Evolutionary conservation across 2,113 vertebrate genomes (phyloP), one percentile per base, ranked within the genome.

Genomic region (Tapirus terrestris): DNA sequence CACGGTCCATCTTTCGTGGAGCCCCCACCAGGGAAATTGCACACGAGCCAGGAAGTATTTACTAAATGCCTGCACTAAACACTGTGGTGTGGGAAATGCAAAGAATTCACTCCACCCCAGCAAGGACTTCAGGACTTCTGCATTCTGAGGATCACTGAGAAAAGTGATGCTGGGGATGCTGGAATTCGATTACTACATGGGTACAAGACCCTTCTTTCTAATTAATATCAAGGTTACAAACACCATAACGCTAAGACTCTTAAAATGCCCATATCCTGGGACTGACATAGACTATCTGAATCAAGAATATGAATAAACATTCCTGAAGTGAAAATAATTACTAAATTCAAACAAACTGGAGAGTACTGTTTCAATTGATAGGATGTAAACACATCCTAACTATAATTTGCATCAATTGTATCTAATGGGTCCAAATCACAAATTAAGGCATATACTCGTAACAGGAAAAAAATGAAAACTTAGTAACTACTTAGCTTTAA

Each of bases 271-370:
- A 79, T 83, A 17, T 88, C 51, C 58, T 80, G n/a, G 31, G 39
- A 90, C 0, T 89, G 31, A 56, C 39, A 89, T 2, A 94, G 33
- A 81, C 72, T 82, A 72, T 63, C 31, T 56, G 11, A 97, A 79
- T 65, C 68, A 96, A 94, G 61, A 94, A 89, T 29, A 89, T 48
- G 16, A 84, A 93, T 36, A 68, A 85, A 75, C 23, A 88, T 77
- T 85, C n/a, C 51, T 80, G 2, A 95, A 72, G 23, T 68, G 33
- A 95, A 97, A 97, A 97, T 48, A 97, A 93, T 92, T 31, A 86
- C n/a, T 79, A 96, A 65, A 93, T 86, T 88, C 23, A 73, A 92
- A 93, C 36, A 85, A 84, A 93, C 17, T 87, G 82, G 2, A 96
- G 94, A 96, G 39, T 39, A 75, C 20, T 96, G 31, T 76, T 97